Conservation (phyloP, 2,888 invertebrate species). For the Amphimallon solstitiale region DNA sequence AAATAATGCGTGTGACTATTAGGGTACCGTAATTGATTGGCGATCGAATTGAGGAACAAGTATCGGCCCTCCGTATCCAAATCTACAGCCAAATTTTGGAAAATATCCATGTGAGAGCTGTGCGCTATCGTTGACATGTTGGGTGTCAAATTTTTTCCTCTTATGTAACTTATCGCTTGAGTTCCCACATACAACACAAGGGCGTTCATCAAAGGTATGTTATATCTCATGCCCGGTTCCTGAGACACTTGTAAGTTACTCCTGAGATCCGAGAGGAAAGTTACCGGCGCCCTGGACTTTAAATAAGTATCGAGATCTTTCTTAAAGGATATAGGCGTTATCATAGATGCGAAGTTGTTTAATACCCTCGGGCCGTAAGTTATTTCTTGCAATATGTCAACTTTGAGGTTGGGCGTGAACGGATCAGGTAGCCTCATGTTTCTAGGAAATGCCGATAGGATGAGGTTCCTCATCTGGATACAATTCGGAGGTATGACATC, state of each 20-base stretch:
- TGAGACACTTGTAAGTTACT: conserved; percentile 89
- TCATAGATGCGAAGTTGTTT: conserved; percentile 86
- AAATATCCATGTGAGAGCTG: conserved; percentile 99
- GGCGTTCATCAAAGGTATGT: conserved; percentile 96
- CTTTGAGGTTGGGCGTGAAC: conserved; percentile 94
- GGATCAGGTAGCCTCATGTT: conserved; percentile 99
- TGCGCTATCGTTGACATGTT: conserved; percentile 98
- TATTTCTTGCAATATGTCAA: conserved; percentile 88
- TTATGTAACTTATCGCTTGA: conserved; percentile 92
- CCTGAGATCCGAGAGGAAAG: conserved; percentile 91
- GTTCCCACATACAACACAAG: conserved; percentile 97
- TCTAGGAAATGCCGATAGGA: conserved; percentile 96
- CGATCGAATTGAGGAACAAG: conserved; percentile 97
- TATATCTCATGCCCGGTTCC: conserved; percentile 92
- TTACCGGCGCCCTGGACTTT: conserved; percentile 93
- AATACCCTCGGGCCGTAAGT: conserved; percentile 88
- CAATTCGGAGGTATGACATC: conserved; percentile 99
- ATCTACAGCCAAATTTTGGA: conserved; percentile 98
- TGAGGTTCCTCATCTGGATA: conserved; percentile 98
- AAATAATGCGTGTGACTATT: conserved; percentile 99
- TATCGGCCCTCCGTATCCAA: conserved; percentile 98
- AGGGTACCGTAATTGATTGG: conserved; percentile 98
- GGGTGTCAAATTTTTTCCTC: conserved; percentile 90
- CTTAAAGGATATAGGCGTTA: conserved; percentile 89
- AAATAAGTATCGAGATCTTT: conserved; percentile 97